Evolutionary conservation across 2,113 vertebrate genomes (phyloP).

Genomic region (Pygoscelis antarcticus): DNA sequence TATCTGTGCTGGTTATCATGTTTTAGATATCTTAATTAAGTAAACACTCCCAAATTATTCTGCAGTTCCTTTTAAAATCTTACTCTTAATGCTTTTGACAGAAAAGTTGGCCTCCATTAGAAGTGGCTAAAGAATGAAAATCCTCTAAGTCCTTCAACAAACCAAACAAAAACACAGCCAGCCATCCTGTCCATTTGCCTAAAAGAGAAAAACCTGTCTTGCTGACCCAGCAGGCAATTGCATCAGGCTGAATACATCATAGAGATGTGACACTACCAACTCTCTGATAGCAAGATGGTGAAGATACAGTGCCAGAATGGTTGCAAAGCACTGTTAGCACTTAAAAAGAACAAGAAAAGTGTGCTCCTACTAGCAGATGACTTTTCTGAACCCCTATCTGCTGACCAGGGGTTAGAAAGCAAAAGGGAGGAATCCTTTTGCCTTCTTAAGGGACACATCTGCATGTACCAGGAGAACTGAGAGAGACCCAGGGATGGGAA

Average conservation of each 20-base stretch:
- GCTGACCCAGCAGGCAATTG: neutral
- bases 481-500: neutral
- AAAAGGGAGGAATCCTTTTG: neutral
- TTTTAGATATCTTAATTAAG: neutral
- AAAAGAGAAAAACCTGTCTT: neutral
- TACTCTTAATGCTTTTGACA: neutral
- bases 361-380: neutral
- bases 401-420: neutral
- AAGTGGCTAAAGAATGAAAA: neutral
- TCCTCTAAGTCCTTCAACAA: neutral
- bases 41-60: neutral
- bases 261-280: neutral
- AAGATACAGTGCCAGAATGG: neutral
- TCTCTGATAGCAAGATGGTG: neutral
- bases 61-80: neutral
- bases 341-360: neutral
- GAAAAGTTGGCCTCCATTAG: neutral
- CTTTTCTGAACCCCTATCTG: neutral
- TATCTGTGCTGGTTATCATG: neutral
- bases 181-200: neutral
- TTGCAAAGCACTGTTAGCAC: neutral
- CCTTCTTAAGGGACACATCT: neutral
- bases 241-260: neutral
- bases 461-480: neutral
- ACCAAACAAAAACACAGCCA: neutral